Conservation (phyloP, 2,113 vertebrate genomes). For the Coryphaenoides rupestris region DNA sequence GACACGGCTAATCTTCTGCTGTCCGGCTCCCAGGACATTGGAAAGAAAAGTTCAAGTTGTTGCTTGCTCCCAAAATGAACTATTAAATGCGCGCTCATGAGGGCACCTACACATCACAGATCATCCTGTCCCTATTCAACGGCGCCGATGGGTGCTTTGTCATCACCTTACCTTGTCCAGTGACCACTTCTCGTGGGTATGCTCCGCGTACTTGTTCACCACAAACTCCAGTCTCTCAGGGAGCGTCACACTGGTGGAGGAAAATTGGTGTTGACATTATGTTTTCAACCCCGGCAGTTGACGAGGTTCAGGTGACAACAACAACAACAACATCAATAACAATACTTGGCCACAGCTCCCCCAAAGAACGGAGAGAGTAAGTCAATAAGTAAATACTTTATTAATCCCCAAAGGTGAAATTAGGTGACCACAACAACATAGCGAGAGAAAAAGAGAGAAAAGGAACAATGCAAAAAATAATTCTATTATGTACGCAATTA, state of each 20-base stretch:
- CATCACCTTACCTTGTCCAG: constrained; percentile 83
- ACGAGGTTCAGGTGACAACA: background rate
- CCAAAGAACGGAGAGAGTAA: background rate
- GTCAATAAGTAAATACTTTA: too few relatives aligned
- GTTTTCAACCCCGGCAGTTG: background rate
- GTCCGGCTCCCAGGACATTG: background rate
- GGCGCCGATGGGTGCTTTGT: background rate
- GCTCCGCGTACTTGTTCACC: constrained; percentile 93
- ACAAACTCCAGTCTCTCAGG: constrained; percentile 89
- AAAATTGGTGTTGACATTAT: background rate
- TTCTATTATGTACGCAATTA: too few relatives aligned
- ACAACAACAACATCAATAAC: background rate
- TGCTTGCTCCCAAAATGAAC: background rate
- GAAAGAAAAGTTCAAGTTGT: background rate
- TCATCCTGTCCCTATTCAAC: constrained; percentile 14
- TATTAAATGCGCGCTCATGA: background rate
- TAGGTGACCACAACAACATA: too few relatives aligned
- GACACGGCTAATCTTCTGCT: background rate
- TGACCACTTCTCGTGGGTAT: constrained; percentile 95
- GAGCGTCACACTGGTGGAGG: constrained; percentile 75
- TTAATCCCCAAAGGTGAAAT: too few relatives aligned
- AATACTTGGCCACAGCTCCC: background rate
- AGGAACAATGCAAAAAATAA: too few relatives aligned
- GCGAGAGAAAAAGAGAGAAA: too few relatives aligned
- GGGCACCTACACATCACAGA: constrained; percentile 9